Conservation (phyloP, 2,113 vertebrate genomes). For the Sceloporus undulatus region DNA sequence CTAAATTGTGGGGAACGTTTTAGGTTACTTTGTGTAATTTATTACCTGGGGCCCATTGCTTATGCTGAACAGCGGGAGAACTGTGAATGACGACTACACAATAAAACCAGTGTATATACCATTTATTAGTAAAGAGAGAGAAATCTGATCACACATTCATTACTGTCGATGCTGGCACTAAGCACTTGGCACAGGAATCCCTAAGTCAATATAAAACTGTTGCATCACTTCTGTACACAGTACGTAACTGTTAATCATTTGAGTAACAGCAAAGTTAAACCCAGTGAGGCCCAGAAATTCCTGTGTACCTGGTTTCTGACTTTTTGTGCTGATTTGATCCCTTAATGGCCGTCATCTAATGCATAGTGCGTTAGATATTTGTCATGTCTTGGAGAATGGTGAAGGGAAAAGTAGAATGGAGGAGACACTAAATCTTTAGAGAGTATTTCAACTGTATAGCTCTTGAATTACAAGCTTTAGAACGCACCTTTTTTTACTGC, state of each 20-base stretch:
- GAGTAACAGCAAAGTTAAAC: conserved; percentile 24
- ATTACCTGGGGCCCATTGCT: conserved; percentile 17
- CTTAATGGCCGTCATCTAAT: not conserved
- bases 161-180: conserved; percentile 50
- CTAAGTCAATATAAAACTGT: conserved; percentile 56
- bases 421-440: not conserved
- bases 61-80: not conserved
- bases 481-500: not conserved
- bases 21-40: conserved; percentile 1
- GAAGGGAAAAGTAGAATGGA: not conserved
- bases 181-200: conserved; percentile 34
- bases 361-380: not conserved
- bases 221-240: conserved; percentile 14
- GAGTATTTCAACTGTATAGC: not conserved
- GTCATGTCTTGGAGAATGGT: not conserved
- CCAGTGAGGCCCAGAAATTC: conserved; percentile 24
- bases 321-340: not conserved
- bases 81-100: conserved; percentile 42
- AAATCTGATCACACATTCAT: conserved; percentile 16
- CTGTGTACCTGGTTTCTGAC: not conserved
- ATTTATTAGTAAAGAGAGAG: conserved; percentile 37
- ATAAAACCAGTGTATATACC: conserved; percentile 49
- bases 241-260: conserved; percentile 35
- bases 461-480: not conserved
- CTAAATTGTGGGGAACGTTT: not conserved